Conservation (phyloP, 1,140 invertebrate genomes). For the Pogonognathellus flavescens region DNA sequence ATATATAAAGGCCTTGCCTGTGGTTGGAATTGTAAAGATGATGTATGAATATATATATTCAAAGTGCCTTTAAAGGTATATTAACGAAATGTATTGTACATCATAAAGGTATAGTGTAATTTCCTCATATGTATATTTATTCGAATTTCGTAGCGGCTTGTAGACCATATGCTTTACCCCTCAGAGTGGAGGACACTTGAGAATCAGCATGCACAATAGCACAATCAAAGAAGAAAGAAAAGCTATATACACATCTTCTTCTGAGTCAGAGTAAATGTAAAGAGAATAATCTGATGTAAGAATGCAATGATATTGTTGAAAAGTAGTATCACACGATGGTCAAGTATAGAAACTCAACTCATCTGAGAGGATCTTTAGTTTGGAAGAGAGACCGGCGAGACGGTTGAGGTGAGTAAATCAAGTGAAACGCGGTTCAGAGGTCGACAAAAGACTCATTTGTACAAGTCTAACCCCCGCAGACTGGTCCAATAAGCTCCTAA, state of each 20-base stretch:
- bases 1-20: no score
- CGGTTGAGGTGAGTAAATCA: slow-evolving; percentile 49
- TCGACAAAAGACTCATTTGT: slow-evolving; percentile 60
- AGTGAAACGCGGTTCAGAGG: slow-evolving; percentile 57
- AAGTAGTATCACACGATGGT: neutral
- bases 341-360: slow-evolving; percentile 27
- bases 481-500: slow-evolving; percentile 56
- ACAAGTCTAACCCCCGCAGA: slow-evolving; percentile 58
- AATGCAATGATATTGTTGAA: slow-evolving; percentile 18
- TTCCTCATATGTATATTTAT: no score
- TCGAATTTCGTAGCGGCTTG: no score
- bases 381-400: slow-evolving; percentile 27
- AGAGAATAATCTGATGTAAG: neutral
- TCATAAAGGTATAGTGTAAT: no score
- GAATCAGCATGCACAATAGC: neutral
- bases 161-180: neutral
- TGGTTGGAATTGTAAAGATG: no score
- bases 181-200: slow-evolving; percentile 7
- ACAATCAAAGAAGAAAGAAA: neutral
- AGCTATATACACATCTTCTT: neutral
- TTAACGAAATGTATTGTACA: no score
- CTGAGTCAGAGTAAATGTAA: neutral
- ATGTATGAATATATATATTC: no score
- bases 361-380: slow-evolving; percentile 1
- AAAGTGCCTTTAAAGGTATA: no score